Evolutionary conservation across 1,140 invertebrate species (phyloP), one percentile per base, ranked within the genome.

Genomic region (Pogonomyrmex barbatus): DNA sequence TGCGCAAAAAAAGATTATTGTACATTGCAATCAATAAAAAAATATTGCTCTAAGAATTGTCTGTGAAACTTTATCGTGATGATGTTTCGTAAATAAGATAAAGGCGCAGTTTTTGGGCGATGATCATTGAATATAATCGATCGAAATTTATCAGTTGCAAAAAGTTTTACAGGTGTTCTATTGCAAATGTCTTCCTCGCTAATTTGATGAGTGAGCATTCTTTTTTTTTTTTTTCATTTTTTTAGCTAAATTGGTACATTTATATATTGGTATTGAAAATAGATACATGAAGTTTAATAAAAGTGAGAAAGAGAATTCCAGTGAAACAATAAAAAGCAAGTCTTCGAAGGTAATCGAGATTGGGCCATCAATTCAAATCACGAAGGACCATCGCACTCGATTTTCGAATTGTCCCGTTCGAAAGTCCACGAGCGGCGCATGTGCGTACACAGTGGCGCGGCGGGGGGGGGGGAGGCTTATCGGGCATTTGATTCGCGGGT

Each of bases 21-120:
- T 86, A 79, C 33, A 67, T 82, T 84, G 60, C 47, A 52, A 62
- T 82, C 9, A 86, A 79, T 84, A 84, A 70, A 82, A 62, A 47
- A n/a, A 42, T 36, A 52, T 70, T 84, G 50, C 52, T 68, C 33
- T 24, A 58, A 68, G 39, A 82, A 75, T 60, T n/a, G 12, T 24
- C 8, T 50, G 42, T 68, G 39, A 4, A 30, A 45, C 39, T 45
- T n/a, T 2, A 10, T 63, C 39, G 24, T 24, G 12, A 67, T 10
- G 6, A 17, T 68, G 42, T 8, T n/a, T 47, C 3, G 17, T 10
- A 56, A 70, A 5, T 56, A 56, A 73, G 45, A 30, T 36, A 4
- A 9, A 30, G 9, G 36, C 4, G 17, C 9, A 24, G 6, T 56
- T 71, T 14, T 36, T 24, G 24, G 24, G 8, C 45, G 30, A 62